Percentiles rank a stretch among this genome's conserved stretches.
Evolutionary conservation across 2,797 vertebrate genomes (phyloP).

Genomic region (Tympanoctomys barrerae): DNA sequence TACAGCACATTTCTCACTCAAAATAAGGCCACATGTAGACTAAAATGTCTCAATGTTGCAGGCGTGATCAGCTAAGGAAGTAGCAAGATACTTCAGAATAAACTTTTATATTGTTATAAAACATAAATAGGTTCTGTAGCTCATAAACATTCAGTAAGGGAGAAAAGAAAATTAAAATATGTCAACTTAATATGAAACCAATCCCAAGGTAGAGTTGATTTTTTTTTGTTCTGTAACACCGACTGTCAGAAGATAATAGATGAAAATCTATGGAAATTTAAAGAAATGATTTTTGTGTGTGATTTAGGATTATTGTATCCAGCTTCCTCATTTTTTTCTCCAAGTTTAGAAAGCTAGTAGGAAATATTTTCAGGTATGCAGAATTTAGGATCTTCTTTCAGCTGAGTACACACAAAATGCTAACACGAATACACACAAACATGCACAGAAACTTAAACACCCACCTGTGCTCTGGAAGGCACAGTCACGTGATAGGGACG

Average conservation of each 20-base stretch:
- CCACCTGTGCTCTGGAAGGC: background rate
- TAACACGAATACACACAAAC: accelerated
- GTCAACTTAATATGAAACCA: background rate
- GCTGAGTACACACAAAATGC: background rate
- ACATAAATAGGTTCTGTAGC: background rate
- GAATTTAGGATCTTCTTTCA: background rate
- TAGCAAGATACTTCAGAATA: background rate
- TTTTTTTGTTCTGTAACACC: background rate
- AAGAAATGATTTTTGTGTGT: background rate
- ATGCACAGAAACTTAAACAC: background rate
- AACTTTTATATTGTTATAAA: background rate
- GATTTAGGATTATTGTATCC: conserved; percentile 3
- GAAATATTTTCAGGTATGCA: background rate
- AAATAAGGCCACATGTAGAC: background rate
- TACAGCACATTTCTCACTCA: background rate
- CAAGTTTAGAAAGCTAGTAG: background rate
- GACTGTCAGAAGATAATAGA: conserved; percentile 2
- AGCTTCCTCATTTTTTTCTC: background rate
- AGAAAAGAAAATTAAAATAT: background rate
- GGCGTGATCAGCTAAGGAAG: conserved; percentile 4
- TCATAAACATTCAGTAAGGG: background rate
- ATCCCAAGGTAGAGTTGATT: background rate
- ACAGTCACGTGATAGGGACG: background rate
- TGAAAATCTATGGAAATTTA: conserved; percentile 12
- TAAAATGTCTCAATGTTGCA: background rate